phyloP scores from a whole-genome alignment of 2,797 vertebrate species.

The Micrastur ruficollis region DNA sequence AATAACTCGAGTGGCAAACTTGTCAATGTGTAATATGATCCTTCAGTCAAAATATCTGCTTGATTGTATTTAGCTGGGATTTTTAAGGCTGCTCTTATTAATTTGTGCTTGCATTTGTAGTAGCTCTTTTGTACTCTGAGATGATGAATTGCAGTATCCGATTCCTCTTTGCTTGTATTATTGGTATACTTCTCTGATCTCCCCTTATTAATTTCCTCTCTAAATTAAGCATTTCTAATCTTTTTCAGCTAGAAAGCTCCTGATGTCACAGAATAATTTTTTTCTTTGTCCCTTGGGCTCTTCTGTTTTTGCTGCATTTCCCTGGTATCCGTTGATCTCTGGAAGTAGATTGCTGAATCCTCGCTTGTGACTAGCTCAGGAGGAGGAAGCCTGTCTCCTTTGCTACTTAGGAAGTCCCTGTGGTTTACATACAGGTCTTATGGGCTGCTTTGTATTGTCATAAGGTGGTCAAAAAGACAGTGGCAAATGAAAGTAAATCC shows the following conservation, averaged over 20 bases:
- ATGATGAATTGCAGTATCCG: background rate
- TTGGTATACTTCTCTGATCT: background rate
- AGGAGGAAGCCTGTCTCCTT: background rate
- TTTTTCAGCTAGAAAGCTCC: background rate
- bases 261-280: background rate
- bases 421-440: background rate
- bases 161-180: background rate
- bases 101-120: background rate
- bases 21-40: background rate
- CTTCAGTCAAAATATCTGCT: background rate
- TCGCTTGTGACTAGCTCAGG: background rate
- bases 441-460: background rate
- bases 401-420: background rate
- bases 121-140: background rate
- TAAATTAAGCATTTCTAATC: background rate
- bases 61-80: background rate
- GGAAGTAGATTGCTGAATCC: background rate
- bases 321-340: background rate
- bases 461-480: background rate
- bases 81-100: background rate
- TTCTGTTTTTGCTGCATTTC: background rate
- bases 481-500: background rate
- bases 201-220: background rate
- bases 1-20: background rate
- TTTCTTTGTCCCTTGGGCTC: background rate